Evolutionary conservation across 2,113 vertebrate genomes (phyloP).

Genomic region (Rattus rattus): DNA sequence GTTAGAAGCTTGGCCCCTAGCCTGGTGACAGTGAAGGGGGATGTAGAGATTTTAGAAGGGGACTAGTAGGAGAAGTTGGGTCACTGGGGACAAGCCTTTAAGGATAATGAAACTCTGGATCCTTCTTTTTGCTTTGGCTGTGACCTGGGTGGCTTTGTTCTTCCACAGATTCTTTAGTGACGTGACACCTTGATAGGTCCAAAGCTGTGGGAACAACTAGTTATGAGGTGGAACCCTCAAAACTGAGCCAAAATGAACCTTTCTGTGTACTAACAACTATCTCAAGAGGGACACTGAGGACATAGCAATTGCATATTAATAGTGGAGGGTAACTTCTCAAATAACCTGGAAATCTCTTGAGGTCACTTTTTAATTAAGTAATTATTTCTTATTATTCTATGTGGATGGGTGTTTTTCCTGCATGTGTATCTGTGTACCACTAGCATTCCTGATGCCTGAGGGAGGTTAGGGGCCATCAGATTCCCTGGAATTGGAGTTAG

Average conservation of each 20-base stretch:
- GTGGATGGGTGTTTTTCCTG: neutral
- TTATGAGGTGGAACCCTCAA: neutral
- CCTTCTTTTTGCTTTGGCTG: neutral
- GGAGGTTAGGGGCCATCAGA: neutral
- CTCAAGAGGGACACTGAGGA: neutral
- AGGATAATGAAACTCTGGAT: too few relatives aligned
- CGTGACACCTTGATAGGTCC: neutral
- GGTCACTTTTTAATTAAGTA: neutral
- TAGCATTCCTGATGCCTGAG: neutral
- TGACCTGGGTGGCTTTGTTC: too few relatives aligned
- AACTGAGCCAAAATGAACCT: neutral
- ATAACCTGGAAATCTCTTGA: neutral
- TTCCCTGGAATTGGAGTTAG: neutral
- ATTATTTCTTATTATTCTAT: neutral
- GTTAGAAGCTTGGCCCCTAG: too few relatives aligned
- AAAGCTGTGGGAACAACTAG: neutral
- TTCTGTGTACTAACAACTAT: neutral
- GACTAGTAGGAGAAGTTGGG: neutral
- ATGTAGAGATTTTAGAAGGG: too few relatives aligned
- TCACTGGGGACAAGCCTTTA: neutral
- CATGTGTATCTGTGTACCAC: neutral
- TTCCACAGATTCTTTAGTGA: neutral
- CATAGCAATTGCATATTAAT: neutral
- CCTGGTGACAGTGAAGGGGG: neutral
- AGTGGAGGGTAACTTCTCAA: neutral